Conservation (phyloP, 1,140 invertebrate species). For the Aphis gossypii region DNA sequence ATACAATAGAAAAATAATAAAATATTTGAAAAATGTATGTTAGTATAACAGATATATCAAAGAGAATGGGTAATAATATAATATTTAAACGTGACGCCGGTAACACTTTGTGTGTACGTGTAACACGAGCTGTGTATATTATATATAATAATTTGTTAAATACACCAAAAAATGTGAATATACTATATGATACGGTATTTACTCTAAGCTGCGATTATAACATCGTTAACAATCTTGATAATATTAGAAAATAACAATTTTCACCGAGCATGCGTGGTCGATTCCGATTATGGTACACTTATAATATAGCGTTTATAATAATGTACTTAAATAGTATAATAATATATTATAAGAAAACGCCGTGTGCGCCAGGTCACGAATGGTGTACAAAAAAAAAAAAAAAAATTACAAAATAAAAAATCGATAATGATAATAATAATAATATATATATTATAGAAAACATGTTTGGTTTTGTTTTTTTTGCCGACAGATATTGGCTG, state of each 20-base stretch:
- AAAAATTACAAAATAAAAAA: constrained; percentile 7
- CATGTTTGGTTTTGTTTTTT: constrained; percentile 27
- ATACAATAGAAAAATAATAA: neutral
- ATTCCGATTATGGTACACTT: neutral
- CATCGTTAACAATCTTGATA: neutral
- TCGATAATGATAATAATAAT: neutral
- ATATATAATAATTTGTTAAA: too few relatives aligned
- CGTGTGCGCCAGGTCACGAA: neutral
- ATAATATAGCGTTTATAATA: neutral
- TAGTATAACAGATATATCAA: neutral
- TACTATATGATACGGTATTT: neutral
- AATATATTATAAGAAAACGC: neutral
- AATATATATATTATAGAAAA: constrained; percentile 22
- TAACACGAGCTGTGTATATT: neutral
- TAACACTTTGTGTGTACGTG: neutral
- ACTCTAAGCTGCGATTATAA: neutral
- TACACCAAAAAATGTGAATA: neutral
- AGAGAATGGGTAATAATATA: neutral
- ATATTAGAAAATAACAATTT: neutral
- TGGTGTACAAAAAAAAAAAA: neutral
- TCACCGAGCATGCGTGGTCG: neutral
- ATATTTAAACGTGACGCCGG: neutral
- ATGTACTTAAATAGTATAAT: neutral
- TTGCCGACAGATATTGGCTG: constrained; percentile 19
- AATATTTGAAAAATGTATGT: neutral